phyloP scores from a whole-genome alignment of 2,113 vertebrate species.

The Boulengeromyrus knoepffleri region DNA sequence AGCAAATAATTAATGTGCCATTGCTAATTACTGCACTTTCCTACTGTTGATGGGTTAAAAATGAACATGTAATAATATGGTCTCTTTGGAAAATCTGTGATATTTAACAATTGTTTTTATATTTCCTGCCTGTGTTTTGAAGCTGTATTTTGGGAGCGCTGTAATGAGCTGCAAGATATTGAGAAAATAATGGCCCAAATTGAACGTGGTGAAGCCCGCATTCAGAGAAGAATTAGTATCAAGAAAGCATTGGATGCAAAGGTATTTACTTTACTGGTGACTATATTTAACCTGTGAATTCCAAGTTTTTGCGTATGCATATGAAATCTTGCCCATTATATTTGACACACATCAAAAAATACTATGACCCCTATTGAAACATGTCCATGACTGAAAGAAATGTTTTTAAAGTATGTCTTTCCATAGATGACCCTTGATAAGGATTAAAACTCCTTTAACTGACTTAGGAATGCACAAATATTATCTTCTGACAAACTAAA shows the following conservation, averaged over 20 bases:
- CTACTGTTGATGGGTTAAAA: not conserved
- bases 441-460: not conserved
- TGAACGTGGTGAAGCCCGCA: slow-evolving; percentile 80
- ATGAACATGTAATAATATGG: not conserved
- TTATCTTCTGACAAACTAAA: not conserved
- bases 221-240: slow-evolving; percentile 82
- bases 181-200: slow-evolving; percentile 86
- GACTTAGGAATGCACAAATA: not conserved
- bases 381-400: not conserved
- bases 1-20: slow-evolving; percentile 2
- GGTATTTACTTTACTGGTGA: slow-evolving; percentile 44
- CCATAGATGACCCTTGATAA: not conserved
- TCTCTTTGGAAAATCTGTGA: not conserved
- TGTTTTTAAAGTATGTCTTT: not conserved
- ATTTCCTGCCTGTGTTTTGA: slow-evolving; percentile 17
- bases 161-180: slow-evolving; percentile 82
- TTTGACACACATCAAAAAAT: not conserved
- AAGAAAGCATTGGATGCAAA: slow-evolving; percentile 83
- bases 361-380: not conserved
- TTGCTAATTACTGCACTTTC: not conserved
- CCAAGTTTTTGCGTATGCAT: not conserved
- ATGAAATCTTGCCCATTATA: not conserved
- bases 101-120: not conserved
- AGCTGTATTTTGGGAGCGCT: slow-evolving; percentile 87
- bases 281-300: not conserved